Percentiles rank a stretch among this genome's conserved stretches.
Conservation (phyloP, 2,797 vertebrate species). For the Premnoplex brunnescens region DNA sequence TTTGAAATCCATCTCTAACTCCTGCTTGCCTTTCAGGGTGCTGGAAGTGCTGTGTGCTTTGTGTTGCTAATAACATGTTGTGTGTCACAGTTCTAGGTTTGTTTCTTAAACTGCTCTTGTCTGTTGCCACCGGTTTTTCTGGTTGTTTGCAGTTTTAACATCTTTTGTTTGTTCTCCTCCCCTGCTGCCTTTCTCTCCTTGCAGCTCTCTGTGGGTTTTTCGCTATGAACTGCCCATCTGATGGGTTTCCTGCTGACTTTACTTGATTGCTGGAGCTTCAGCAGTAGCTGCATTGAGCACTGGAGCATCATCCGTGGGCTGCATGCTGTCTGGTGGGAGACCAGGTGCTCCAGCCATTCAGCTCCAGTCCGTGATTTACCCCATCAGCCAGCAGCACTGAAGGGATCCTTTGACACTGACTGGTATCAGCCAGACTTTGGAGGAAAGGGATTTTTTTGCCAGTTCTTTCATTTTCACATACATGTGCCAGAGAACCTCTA, state of each 20-base stretch:
- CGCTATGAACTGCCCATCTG: not conserved
- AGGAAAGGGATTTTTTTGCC: not conserved
- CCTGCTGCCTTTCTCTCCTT: slow-evolving; percentile 11
- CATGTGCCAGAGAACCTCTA: not conserved
- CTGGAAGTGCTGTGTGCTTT: not conserved
- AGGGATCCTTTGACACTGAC: not conserved
- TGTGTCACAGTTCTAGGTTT: not conserved
- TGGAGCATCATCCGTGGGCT: not conserved
- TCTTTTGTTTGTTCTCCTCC: slow-evolving; percentile 32
- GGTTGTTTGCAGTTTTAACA: not conserved
- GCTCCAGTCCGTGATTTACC: not conserved
- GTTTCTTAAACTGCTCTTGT: not conserved
- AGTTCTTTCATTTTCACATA: slow-evolving; percentile 8
- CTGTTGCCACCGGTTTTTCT: not conserved
- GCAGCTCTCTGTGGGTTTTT: slow-evolving; percentile 15
- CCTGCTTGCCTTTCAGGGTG: not conserved
- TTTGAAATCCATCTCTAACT: not conserved
- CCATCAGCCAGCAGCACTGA: slow-evolving; percentile 11
- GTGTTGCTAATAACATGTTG: not conserved
- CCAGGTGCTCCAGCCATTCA: not conserved
- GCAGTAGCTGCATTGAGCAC: not conserved
- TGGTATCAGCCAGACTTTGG: not conserved
- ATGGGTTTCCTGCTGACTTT: slow-evolving; percentile 29
- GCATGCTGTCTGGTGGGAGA: not conserved
- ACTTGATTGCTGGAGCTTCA: not conserved